Evolutionary conservation across 2,797 vertebrate genomes (phyloP), one percentile per base, ranked within the genome.

Genomic region (Furcifer pardalis): DNA sequence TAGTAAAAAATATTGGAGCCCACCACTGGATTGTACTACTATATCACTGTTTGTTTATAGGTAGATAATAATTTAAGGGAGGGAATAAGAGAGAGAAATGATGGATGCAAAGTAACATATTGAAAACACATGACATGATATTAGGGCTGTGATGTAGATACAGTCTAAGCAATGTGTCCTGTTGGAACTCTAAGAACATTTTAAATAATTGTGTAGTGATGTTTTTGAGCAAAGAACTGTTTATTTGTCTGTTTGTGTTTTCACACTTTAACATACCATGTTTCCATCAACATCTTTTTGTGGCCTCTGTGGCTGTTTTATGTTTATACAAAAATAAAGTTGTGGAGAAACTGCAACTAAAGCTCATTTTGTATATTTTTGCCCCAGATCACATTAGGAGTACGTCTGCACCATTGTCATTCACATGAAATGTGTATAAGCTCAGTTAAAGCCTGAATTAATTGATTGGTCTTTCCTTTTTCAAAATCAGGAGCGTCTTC

Each of bases 401-500:
- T 56, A 81, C 15, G 27, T 76, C 2, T 32, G 19, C 60, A 60
- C 17, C 2, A 9, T 32, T 32, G 32, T 44, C 40, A 12, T 19
- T 59, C 49, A 35, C 17, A 32, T 49, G 42, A 62, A 46, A 60
- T 68, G 62, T n/a, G n/a, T n/a, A n/a, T 68, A 27, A 66, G 10
- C n/a, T 60, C 52, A 59, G 9, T 12, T 60, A 7, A 81, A 60
- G n/a, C 52, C 9, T 74, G 68, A 5, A 62, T 0, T 0, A 3
- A 56, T 19, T 56, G 52, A 56, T 21, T 52, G 77, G 3, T 44
- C 44, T 81, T 81, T 62, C 65, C 52, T 15, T 76, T 77, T 77
- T 46, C 59, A 84, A 52, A 77, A 92, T 35, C 77, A 99, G 98
- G 98, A 99, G 85, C 97, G 98, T 77, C 97, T 99, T 66, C 95